A percentile compares a stretch with the other conserved stretches of the same genome.
Evolutionary conservation across 2,113 vertebrate species (phyloP).

Genomic region (Vombatus ursinus): DNA sequence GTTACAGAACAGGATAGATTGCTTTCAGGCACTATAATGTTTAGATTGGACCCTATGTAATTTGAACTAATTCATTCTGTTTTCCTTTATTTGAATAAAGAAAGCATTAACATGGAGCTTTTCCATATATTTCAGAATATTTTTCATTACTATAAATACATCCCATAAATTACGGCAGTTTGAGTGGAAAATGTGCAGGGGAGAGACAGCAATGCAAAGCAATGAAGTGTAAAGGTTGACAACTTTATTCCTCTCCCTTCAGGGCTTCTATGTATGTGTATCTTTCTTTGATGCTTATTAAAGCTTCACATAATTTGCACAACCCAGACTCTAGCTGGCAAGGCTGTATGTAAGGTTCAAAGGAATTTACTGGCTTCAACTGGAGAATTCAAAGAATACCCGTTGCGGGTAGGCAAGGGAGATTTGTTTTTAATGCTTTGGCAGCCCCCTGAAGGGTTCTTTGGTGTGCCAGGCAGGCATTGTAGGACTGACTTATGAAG

Average conservation of each 20-base stretch:
- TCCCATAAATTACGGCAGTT: constrained; percentile 28
- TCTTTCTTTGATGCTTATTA: background rate
- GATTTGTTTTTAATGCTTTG: background rate
- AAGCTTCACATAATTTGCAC: background rate
- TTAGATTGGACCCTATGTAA: background rate
- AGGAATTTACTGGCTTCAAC: background rate
- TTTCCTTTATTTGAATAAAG: constrained; percentile 63
- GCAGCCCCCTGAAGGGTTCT: background rate
- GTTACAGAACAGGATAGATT: background rate
- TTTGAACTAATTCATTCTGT: constrained; percentile 43
- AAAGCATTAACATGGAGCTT: constrained; percentile 23
- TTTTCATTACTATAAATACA: constrained; percentile 47
- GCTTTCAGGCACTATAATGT: background rate
- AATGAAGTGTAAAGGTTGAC: background rate
- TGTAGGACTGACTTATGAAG: background rate
- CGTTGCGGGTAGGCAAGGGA: background rate
- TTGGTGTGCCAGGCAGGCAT: background rate
- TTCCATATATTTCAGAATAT: constrained; percentile 39
- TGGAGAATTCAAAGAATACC: background rate
- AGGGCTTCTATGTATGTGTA: background rate
- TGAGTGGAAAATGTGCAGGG: constrained; percentile 13
- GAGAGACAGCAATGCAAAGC: background rate
- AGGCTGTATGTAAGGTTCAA: background rate
- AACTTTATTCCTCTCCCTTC: background rate
- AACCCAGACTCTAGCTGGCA: background rate